Evolutionary conservation across 2,888 invertebrate genomes (phyloP).

Genomic region (Agonopterix arenella): DNA sequence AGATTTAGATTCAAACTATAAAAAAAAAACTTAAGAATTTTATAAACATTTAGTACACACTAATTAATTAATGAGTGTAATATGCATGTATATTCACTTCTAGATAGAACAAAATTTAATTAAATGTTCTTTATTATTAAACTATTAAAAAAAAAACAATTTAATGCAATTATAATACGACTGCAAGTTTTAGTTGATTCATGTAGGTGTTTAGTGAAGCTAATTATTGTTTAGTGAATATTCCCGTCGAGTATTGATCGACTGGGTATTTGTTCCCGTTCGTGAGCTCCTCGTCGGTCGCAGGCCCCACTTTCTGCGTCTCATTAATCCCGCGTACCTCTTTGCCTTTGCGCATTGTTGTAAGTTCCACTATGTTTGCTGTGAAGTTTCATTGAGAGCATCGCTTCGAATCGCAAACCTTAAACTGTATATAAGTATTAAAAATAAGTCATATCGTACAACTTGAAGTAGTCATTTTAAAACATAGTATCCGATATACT

Average conservation of each 20-base stretch:
- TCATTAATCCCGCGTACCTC: not conserved
- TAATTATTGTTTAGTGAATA: conserved; percentile 12
- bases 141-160: conserved; percentile 13
- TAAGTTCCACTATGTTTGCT: not conserved
- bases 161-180: conserved; percentile 36
- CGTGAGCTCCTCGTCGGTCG: not conserved
- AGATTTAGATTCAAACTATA: conserved; percentile 50
- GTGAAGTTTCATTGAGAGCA: not conserved
- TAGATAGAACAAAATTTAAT: conserved; percentile 58
- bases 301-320: conserved; percentile 1
- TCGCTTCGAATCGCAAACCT: conserved; percentile 1
- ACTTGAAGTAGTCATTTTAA: conserved; percentile 38
- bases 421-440: conserved; percentile 33
- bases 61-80: conserved; percentile 48
- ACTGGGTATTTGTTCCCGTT: conserved; percentile 1
- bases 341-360: not conserved
- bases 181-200: conserved; percentile 38
- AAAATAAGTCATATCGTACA: conserved; percentile 48
- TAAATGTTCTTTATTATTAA: conserved; percentile 23
- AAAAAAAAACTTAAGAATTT: conserved; percentile 48
- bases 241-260: conserved; percentile 11
- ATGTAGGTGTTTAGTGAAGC: conserved; percentile 29
- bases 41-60: conserved; percentile 61
- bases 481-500: conserved; percentile 20
- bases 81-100: conserved; percentile 52